A percentile compares a stretch with the other conserved stretches of the same genome.
These are phyloP conservation scores for Synergus umbraculus DNA, from an alignment of 2,888 invertebrate genomes.

Conservation along the genomic window DNA sequence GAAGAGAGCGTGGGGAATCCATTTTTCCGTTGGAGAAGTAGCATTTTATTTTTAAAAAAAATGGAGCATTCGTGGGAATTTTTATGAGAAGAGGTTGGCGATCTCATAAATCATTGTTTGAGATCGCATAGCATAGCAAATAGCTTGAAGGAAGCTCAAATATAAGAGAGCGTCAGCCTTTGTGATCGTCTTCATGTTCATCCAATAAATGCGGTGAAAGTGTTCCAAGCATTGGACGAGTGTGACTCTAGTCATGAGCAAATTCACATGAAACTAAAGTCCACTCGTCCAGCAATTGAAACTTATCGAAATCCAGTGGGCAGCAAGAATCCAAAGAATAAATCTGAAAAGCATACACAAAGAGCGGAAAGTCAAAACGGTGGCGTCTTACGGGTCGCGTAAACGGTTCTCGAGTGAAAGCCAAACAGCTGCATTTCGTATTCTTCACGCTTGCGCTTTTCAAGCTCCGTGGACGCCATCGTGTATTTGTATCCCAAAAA, in stretches of 20 bases:
- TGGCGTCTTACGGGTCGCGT: conserved; percentile 65
- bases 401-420: conserved; percentile 68
- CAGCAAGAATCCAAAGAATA: conserved; percentile 6
- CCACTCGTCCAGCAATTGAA: conserved; percentile 69
- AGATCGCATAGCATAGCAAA: background rate
- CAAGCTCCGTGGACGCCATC: conserved; percentile 60
- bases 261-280: conserved; percentile 72
- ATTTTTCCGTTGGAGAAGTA: background rate
- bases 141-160: conserved; percentile 24
- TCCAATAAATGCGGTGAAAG: conserved; percentile 51
- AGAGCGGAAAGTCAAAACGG: conserved; percentile 46
- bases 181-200: conserved; percentile 19
- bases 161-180: conserved; percentile 37
- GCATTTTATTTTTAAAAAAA: background rate
- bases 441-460: conserved; percentile 67
- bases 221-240: conserved; percentile 71
- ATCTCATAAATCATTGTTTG: background rate
- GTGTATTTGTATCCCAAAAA: conserved; percentile 20
- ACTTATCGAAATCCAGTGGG: conserved; percentile 45
- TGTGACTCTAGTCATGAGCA: conserved; percentile 75
- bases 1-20: conserved; percentile 17
- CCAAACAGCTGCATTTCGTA: conserved; percentile 73
- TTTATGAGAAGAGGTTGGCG: background rate
- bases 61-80: background rate
- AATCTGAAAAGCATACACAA: conserved; percentile 41